Evolutionary conservation across 2,113 vertebrate genomes (phyloP).

Genomic region (Phrynosoma blainvillii): DNA sequence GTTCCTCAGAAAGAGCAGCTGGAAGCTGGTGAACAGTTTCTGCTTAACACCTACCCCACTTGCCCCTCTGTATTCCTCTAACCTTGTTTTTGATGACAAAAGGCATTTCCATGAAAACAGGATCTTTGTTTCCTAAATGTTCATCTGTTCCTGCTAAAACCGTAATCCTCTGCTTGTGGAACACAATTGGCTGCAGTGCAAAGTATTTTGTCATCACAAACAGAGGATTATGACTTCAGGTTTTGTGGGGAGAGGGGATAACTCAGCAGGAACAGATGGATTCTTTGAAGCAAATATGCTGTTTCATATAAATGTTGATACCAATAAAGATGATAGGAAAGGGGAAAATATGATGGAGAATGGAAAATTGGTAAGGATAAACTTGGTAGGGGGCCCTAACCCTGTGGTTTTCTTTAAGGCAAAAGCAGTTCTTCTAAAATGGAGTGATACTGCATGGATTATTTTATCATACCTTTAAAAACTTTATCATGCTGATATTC

Average conservation of each 20-base stretch:
- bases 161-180: slow-evolving; percentile 48
- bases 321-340: slow-evolving; percentile 51
- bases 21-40: slow-evolving; percentile 58
- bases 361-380: slow-evolving; percentile 52
- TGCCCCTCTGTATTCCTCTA: slow-evolving; percentile 51
- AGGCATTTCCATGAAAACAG: slow-evolving; percentile 61
- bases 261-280: slow-evolving; percentile 64
- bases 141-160: slow-evolving; percentile 59
- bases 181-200: slow-evolving; percentile 59
- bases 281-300: slow-evolving; percentile 52
- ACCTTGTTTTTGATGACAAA: slow-evolving; percentile 61
- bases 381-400: slow-evolving; percentile 37
- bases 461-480: slow-evolving; percentile 25
- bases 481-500: neutral
- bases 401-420: slow-evolving; percentile 56
- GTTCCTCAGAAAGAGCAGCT: slow-evolving; percentile 69
- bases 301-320: slow-evolving; percentile 60
- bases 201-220: slow-evolving; percentile 55
- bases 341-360: slow-evolving; percentile 48
- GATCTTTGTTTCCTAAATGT: slow-evolving; percentile 69
- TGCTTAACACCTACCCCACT: slow-evolving; percentile 63
- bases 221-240: slow-evolving; percentile 63
- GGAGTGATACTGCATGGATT: slow-evolving; percentile 12
- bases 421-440: slow-evolving; percentile 58
- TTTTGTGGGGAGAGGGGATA: slow-evolving; percentile 21